phyloP scores from a whole-genome alignment of 2,888 invertebrate species.

The Diogma glabrata region DNA sequence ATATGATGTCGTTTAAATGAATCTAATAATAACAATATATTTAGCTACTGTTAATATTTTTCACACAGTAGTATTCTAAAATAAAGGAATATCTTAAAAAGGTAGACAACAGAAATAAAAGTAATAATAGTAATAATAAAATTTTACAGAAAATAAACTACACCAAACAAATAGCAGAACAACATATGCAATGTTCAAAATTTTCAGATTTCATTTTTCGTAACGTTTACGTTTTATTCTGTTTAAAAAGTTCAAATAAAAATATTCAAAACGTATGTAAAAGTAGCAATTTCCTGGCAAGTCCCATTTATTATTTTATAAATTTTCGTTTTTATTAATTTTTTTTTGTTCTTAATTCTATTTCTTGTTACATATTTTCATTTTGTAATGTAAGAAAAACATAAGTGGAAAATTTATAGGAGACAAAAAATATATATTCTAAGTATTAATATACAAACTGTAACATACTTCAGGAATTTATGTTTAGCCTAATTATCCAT shows the following conservation, averaged over 20 bases:
- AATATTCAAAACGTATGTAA: background rate
- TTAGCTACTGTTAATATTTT: too few relatives aligned
- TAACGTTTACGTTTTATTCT: too few relatives aligned
- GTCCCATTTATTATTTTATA: slow-evolving; percentile 6
- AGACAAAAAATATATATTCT: too few relatives aligned
- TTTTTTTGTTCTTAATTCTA: background rate
- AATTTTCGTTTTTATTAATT: background rate
- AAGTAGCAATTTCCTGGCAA: slow-evolving; percentile 8
- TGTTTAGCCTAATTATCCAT: slow-evolving; percentile 8
- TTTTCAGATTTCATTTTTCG: too few relatives aligned
- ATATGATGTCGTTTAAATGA: too few relatives aligned
- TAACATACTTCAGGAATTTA: slow-evolving; percentile 7
- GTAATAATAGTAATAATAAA: slow-evolving; percentile 8
- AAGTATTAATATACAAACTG: too few relatives aligned
- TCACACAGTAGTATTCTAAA: too few relatives aligned
- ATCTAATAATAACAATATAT: too few relatives aligned
- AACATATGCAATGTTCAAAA: slow-evolving; percentile 9
- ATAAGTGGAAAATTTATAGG: background rate
- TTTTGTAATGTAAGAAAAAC: slow-evolving; percentile 6
- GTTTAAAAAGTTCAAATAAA: too few relatives aligned
- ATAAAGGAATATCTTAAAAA: too few relatives aligned
- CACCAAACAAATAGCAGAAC: slow-evolving; percentile 3
- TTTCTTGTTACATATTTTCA: slow-evolving; percentile 5
- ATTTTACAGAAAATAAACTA: slow-evolving; percentile 7
- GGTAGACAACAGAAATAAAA: too few relatives aligned